Evolutionary conservation across 2,888 invertebrate genomes (phyloP), one percentile per base, ranked within the genome.

Genomic region (Spilosoma lubricipeda): DNA sequence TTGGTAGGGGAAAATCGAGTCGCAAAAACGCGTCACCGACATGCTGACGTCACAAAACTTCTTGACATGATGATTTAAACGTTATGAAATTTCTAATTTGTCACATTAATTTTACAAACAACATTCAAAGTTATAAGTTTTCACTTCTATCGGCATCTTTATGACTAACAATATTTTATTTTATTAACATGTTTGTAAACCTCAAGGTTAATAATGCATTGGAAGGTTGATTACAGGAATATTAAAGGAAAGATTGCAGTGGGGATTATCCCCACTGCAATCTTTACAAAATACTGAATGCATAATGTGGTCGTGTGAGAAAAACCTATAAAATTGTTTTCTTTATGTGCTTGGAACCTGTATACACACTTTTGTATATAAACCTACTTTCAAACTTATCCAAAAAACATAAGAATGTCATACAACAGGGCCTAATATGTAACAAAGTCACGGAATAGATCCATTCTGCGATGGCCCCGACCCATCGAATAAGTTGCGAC

Each of bases 401-500:
- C 18, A 63, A 30, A 59, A 30, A 63, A 30, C 18, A 30, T 30
- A 63, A 63, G 30, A 27, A 15, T 63, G 15, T 30, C 30, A 18
- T 74, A 76, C 72, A 66, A 71, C 72, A 70, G 30, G 18, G 67
- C 27, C 71, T 76, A 74, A 78, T 82, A 84, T 80, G 83, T 82
- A 84, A 66, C 72, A 66, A 74, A 84, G 83, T 84, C 84, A 84
- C 84, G 84, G 77, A 84, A 84, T 80, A 83, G 77, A 82, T 80
- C 79, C 82, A 84, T 84, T 83, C 80, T 33, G 73, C 74, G 78
- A 77, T 75, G 73, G 73, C 72, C 77, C 70, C 45, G 23, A 68
- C 59, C 80, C 76, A 83, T 80, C 75, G 76, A 76, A 81, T 73
- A 56, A 80, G 56, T 75, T 67, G 81, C 56, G 83, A 81, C 83